A percentile compares a stretch with the other conserved stretches of the same genome.
Conservation (phyloP, 2,888 invertebrate species). For the Acanthococcus lagerstroemiae region DNA sequence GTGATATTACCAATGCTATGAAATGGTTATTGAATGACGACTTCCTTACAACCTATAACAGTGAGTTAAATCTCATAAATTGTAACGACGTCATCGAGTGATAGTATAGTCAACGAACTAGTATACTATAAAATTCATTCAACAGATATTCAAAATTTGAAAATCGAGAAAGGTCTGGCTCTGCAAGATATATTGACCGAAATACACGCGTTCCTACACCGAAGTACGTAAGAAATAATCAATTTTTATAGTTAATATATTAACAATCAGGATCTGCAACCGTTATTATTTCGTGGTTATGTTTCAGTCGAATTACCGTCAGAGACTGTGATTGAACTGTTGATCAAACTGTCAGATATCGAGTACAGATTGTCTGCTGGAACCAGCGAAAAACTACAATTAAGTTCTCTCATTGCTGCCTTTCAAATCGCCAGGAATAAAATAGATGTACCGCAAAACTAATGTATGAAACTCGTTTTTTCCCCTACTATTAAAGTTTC, state of each 20-base stretch:
- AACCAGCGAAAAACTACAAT: conserved; percentile 80
- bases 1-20: conserved; percentile 78
- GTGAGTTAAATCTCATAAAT: conserved; percentile 45
- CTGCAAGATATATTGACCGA: conserved; percentile 88
- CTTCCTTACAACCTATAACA: conserved; percentile 62
- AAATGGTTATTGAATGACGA: conserved; percentile 74
- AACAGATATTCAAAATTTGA: conserved; percentile 68
- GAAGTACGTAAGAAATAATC: conserved; percentile 62
- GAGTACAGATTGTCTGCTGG: conserved; percentile 79
- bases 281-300: not conserved
- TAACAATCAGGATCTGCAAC: too few relatives aligned
- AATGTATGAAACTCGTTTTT: not conserved
- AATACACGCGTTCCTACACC: conserved; percentile 73
- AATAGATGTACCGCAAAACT: conserved; percentile 33
- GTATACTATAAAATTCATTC: conserved; percentile 31
- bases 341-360: conserved; percentile 80
- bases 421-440: conserved; percentile 66
- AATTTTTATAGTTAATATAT: too few relatives aligned
- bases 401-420: conserved; percentile 77
- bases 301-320: conserved; percentile 77
- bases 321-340: conserved; percentile 61
- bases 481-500: too few relatives aligned
- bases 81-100: too few relatives aligned
- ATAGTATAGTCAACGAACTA: too few relatives aligned
- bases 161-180: conserved; percentile 81